Base-by-base conservation (phyloP, 2,888 invertebrate species). In the Scrobipalpa costella region DNA sequence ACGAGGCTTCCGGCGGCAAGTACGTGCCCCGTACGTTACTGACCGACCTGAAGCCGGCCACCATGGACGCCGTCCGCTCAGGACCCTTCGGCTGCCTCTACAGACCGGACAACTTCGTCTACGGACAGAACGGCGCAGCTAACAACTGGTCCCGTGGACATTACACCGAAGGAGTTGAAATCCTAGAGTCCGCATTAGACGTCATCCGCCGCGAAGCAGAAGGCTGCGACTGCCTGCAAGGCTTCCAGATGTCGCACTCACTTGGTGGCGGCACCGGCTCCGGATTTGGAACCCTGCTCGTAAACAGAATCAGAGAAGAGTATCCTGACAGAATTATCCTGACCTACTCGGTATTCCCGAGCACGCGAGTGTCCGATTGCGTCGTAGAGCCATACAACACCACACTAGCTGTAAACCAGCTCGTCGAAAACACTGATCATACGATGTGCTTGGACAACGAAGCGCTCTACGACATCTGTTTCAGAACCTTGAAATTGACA, bases 91-190 rank as follows among this genome's bases (percentile, higher is more conserved):
- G 97, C 6, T 94, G 95, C 78, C 93, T 97, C 62, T 97, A 96
- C 92, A 93, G 97, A 63, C 97, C 97, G 9, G 97, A 97, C 84
- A 98, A 97, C 88, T 97, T 96, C 81, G 96, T 97, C 2, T 97
- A 96, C 73, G 96, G 94, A 7, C 86, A 88, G 63, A 83, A 82
- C 57, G 78, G 90, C 21, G 92, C 88, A 49, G 88, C 85, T 15
- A 91, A 92, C 71, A 92, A 92, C 80, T 92, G 92, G 92, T 88
- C 92, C n/a, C 77, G 87, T 67, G 92, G 98, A n/a, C 97, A 98
- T 78, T 98, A 98, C 88, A 98, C 98, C 19, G 98, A 98, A 88
- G 98, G 98, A n/a, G 97, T 94, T 63, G 98, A 95, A 87, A 93
- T 95, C 76, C 95, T 94, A 61, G 98, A 97, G 85, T 94, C 97